Conservation (phyloP, 1,140 invertebrate genomes). For the Littorina saxatilis region DNA sequence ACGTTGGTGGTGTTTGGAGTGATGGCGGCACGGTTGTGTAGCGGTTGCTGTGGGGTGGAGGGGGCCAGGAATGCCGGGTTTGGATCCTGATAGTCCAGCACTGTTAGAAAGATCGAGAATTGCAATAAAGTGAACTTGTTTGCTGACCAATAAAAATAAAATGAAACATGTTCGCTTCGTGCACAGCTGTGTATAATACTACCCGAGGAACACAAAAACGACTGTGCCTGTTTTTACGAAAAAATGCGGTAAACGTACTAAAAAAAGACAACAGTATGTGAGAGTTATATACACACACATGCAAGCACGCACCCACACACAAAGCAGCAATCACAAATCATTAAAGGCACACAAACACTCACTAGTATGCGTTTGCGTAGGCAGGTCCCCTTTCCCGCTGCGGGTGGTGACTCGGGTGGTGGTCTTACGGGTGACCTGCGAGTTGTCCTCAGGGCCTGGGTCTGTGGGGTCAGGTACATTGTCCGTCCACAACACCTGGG, state of each 20-base stretch:
- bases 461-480: conserved; percentile 60
- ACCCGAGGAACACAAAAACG: too few species aligned
- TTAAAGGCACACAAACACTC: conserved; percentile 2
- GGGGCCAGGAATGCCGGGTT: conserved; percentile 53
- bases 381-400: conserved; percentile 51
- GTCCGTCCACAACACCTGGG: conserved; percentile 64
- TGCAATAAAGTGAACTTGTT: too few species aligned
- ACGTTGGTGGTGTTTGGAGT: conserved; percentile 27
- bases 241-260: too few species aligned
- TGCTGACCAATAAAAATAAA: too few species aligned
- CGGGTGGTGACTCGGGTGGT: conserved; percentile 63
- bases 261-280: too few species aligned
- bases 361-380: conserved; percentile 48
- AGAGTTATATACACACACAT: not conserved
- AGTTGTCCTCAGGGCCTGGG: conserved; percentile 53
- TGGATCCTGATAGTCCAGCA: conserved; percentile 40
- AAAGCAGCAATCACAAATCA: too few species aligned
- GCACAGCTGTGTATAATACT: too few species aligned
- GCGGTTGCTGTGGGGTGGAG: conserved; percentile 26
- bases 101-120: conserved; percentile 36
- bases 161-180: too few species aligned
- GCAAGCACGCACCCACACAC: not conserved
- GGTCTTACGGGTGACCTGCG: conserved; percentile 62
- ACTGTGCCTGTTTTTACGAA: too few species aligned
- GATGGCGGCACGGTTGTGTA: not conserved